Evolutionary conservation across 2,797 vertebrate genomes (phyloP).

Genomic region (Mus caroli): DNA sequence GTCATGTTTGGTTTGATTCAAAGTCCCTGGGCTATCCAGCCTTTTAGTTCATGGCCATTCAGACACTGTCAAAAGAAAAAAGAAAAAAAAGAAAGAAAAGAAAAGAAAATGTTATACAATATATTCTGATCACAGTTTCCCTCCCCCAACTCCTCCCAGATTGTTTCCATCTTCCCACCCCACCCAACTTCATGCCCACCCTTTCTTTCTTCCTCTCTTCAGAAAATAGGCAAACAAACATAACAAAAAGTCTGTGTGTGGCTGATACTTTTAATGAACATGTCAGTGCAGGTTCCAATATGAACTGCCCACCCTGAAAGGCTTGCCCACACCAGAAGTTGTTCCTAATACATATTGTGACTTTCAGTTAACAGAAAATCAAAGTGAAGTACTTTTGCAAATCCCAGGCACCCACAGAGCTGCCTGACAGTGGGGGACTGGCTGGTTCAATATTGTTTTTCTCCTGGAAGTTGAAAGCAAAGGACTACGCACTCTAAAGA

Average conservation of each 20-base stretch:
- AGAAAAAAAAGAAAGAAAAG: background rate
- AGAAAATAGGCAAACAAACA: background rate
- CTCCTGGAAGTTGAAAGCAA: constrained; percentile 45
- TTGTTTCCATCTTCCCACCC: background rate
- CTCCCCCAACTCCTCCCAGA: background rate
- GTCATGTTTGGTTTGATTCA: background rate
- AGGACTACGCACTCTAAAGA: constrained; percentile 11
- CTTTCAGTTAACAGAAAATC: constrained; percentile 72
- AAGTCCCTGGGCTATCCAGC: background rate
- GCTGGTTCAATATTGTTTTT: constrained; percentile 61
- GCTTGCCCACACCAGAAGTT: constrained; percentile 49
- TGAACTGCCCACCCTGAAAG: constrained; percentile 69
- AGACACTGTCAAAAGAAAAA: background rate
- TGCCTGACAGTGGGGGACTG: constrained; percentile 1
- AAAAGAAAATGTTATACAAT: background rate
- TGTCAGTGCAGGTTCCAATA: constrained; percentile 57
- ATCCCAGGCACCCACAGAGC: constrained; percentile 35
- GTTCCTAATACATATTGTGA: constrained; percentile 69
- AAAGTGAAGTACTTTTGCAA: constrained; percentile 74
- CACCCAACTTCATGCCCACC: background rate
- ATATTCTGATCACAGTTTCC: background rate
- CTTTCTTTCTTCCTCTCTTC: background rate
- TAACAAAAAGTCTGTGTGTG: background rate
- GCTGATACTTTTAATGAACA: constrained; percentile 69
- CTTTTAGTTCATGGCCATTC: background rate